Conservation (phyloP, 2,113 vertebrate genomes). For the Xenopus laevis region DNA sequence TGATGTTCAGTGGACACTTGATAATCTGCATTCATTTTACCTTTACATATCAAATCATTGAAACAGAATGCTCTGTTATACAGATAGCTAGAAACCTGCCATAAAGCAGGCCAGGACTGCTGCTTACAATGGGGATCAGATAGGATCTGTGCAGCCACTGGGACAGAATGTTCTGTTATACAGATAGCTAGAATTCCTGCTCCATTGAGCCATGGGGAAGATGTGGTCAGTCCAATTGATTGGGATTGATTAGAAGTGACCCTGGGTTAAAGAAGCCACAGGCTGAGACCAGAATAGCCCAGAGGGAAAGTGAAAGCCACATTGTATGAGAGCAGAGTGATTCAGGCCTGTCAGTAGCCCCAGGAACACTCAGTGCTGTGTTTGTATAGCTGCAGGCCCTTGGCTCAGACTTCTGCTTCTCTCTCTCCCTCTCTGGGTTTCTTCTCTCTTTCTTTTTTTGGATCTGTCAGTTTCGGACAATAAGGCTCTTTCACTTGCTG, state of each 20-base stretch:
- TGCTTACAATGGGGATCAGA: too few species aligned
- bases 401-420: slow-evolving; percentile 7
- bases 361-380: slow-evolving; percentile 9
- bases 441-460: slow-evolving; percentile 1
- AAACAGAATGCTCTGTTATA: not conserved
- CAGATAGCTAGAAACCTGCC: too few species aligned
- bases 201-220: not conserved
- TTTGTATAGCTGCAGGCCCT: slow-evolving; percentile 23
- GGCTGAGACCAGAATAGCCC: slow-evolving; percentile 16
- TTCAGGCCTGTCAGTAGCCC: not conserved
- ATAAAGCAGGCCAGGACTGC: too few species aligned
- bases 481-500: slow-evolving; percentile 28
- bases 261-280: slow-evolving; percentile 27
- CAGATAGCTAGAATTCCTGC: too few species aligned
- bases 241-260: slow-evolving; percentile 25
- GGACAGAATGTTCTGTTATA: too few species aligned
- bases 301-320: slow-evolving; percentile 5
- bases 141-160: too few species aligned
- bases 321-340: slow-evolving; percentile 4
- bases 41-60: too few species aligned
- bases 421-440: slow-evolving; percentile 11
- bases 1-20: too few species aligned
- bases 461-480: slow-evolving; percentile 24
- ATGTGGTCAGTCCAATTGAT: slow-evolving; percentile 19
- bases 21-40: too few species aligned